Evolutionary conservation across 2,113 vertebrate genomes (phyloP), one percentile per base, ranked within the genome.

Genomic region (Callipepla californica): DNA sequence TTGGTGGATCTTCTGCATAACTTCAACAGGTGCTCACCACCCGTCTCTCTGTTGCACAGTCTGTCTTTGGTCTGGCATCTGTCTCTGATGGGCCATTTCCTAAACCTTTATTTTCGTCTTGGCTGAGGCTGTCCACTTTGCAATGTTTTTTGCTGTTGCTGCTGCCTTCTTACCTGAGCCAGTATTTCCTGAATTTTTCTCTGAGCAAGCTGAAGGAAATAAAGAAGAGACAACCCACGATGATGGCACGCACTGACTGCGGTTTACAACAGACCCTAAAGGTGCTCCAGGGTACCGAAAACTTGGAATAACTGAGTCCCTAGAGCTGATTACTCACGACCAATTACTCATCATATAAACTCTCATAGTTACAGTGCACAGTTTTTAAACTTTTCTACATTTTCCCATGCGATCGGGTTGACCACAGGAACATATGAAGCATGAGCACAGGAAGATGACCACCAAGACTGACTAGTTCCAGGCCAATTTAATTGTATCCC

Each of bases 131-230:
- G 98, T 96, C 97, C 97, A n/a, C 98, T 98, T 89, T 98, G 97
- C 83, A 98, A 96, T 90, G 98, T 98, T 95, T 98, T 98, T 96
- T 98, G 98, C 80, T 98, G 97, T 95, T 99, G 99, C 97, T 99
- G 99, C 92, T 99, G 99, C 97, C 99, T 98, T 96, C 98, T 99
- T 97, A 99, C 99, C 98, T 99, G 99, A 97, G 98, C 98, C 96
- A 99, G 97, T 96, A 99, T 99, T 98, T 99, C 99, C 98, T 99
- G 99, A 98, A 99, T 99, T 98, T 99, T 99, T 79, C 99, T 98
- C 98, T 99, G 99, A 96, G 99, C 99, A 98, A 99, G 98, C 99
- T 99, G 83, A 34, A 94, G 89, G 92, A 95, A n/a, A 96, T 1
- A 96, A 89, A 93, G 34, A 80, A 95, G 44, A 89, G 80, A 93